Evolutionary conservation across 2,888 invertebrate species (phyloP), one percentile per base, ranked within the genome.

Genomic region (Myathropa florea): DNA sequence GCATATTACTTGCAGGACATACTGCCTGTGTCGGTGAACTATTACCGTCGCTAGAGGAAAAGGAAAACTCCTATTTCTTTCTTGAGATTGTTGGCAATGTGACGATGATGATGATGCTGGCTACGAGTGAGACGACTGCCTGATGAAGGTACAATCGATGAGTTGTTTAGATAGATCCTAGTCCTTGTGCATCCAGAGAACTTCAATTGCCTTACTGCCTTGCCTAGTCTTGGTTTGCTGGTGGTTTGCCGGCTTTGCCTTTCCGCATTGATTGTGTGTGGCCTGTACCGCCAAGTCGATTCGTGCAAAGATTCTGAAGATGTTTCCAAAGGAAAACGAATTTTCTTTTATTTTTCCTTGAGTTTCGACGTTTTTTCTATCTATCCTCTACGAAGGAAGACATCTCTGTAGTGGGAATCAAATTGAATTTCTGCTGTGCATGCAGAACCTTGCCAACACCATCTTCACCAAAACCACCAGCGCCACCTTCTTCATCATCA

Each of bases 381-480:
- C 39, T 10, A 12, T 24, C 76, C 59, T 71, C 23, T 0, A n/a
- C 33, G 59, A 77, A 77, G 68, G 68, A 73, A 81, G 72, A 72
- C 76, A 73, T 85, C 64, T 72, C 60, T 70, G 78, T 83, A 75
- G 70, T 67, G 75, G 73, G 30, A 83, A 86, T 79, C 78, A 86
- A 86, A 86, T 86, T 86, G 75, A 86, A 86, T 86, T 83, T 83
- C 71, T 83, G 83, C 86, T 86, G 83, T 83, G 86, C 86, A 86
- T 86, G 82, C 83, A 86, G 86, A 86, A 86, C 83, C 68, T 10
- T 57, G 61, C 63, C 82, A 82, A 64, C 75, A 76, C 61, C 72
- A 79, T 24, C 81, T 70, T 60, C 61, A 63, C 53, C 39, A 55
- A n/a, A 53, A 55, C 23, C 55, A 55, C 23, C 63, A 73, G 70